Conservation (phyloP, 2,113 vertebrate genomes). For the Setophaga kirtlandii region DNA sequence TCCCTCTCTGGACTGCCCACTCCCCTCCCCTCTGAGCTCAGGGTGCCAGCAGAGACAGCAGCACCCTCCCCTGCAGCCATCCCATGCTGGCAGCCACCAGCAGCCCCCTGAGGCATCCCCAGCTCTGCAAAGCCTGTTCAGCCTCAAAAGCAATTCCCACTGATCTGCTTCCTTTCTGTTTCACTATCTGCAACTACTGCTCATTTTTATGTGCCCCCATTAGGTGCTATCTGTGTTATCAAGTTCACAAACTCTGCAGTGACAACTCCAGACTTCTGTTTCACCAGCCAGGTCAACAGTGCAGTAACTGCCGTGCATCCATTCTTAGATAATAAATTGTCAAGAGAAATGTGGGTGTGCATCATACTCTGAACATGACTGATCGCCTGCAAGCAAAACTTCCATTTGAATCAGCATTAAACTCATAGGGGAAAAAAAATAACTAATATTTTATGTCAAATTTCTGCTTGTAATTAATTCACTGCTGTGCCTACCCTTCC, state of each 20-base stretch:
- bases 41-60: not conserved
- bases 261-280: not conserved
- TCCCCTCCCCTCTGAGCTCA: not conserved
- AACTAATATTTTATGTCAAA: not conserved
- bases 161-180: not conserved
- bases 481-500: not conserved
- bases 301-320: not conserved
- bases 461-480: not conserved
- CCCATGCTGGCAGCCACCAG: fast-evolving
- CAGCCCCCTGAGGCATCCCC: not conserved
- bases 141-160: not conserved
- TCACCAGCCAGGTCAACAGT: not conserved
- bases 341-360: not conserved
- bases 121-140: not conserved
- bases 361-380: not conserved
- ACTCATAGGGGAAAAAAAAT: not conserved
- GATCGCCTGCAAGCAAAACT: not conserved
- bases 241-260: not conserved
- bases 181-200: not conserved
- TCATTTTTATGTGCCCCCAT: not conserved
- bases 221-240: not conserved
- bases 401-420: not conserved
- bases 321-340: not conserved
- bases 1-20: not conserved
- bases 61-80: not conserved